Percentiles rank a stretch among this genome's conserved stretches.
These are phyloP conservation scores for Horisme vitalbata DNA, from an alignment of 2,888 invertebrate genomes.

Conservation along the genomic window DNA sequence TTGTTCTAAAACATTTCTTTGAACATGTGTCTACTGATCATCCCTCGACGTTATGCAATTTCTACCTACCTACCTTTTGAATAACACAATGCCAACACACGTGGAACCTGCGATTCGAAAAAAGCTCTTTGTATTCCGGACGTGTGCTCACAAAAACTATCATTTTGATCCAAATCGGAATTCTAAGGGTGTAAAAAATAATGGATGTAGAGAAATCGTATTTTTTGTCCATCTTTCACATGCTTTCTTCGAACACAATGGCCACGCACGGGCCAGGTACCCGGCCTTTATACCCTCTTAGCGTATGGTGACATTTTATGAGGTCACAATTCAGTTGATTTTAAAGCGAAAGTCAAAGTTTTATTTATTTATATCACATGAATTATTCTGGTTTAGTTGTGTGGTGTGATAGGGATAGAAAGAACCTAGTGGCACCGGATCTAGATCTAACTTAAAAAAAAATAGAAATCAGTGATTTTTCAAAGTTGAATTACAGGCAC, in stretches of 20 bases:
- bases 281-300: constrained; percentile 50
- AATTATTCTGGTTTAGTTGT: too few relatives aligned
- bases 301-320: constrained; percentile 71
- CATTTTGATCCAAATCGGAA: constrained; percentile 66
- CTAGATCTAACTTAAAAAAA: too few relatives aligned
- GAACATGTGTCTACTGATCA: too few relatives aligned
- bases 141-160: constrained; percentile 66
- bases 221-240: constrained; percentile 72
- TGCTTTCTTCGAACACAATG: constrained; percentile 75
- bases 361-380: too few relatives aligned
- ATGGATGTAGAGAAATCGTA: constrained; percentile 62
- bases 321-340: constrained; percentile 53
- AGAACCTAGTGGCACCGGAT: too few relatives aligned
- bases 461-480: too few relatives aligned
- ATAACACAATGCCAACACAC: too few relatives aligned
- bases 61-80: constrained; percentile 53
- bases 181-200: constrained; percentile 63
- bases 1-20: too few relatives aligned
- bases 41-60: too few relatives aligned
- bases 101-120: constrained; percentile 64
- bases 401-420: too few relatives aligned
- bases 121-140: constrained; percentile 56
- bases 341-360: too few relatives aligned
- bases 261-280: constrained; percentile 74
- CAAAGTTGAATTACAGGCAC: too few relatives aligned